These are phyloP conservation scores for Protonibea diacanthus DNA, from an alignment of 2,797 vertebrate species.

Conservation along the genomic window DNA sequence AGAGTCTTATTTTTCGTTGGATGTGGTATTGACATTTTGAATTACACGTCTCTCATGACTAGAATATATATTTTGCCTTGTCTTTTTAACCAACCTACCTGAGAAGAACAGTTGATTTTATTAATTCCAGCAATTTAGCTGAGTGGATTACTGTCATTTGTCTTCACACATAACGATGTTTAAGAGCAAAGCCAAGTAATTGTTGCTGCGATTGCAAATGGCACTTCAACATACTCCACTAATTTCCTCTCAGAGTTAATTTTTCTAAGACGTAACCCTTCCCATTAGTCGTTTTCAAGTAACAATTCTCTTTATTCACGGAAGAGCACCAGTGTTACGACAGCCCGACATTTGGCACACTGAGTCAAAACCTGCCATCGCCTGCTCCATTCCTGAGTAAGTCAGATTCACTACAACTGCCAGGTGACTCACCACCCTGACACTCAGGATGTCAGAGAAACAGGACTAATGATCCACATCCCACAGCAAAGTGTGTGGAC, in stretches of 20 bases:
- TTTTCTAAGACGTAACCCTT: neutral
- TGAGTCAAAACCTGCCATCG: constrained; percentile 38
- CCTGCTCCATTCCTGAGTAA: constrained; percentile 20
- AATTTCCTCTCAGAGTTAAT: neutral
- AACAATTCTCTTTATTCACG: constrained; percentile 4
- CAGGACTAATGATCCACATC: constrained; percentile 51
- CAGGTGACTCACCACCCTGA: constrained; percentile 53
- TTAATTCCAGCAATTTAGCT: neutral
- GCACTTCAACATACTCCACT: neutral
- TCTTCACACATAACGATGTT: neutral
- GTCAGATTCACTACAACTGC: constrained; percentile 41
- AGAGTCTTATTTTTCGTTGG: neutral
- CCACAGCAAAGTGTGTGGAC: constrained; percentile 14
- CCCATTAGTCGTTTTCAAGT: neutral
- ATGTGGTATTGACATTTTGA: neutral
- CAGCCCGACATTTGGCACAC: constrained; percentile 31
- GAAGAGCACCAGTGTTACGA: neutral
- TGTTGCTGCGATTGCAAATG: neutral
- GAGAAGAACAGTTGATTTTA: neutral
- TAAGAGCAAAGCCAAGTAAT: neutral
- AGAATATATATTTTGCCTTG: neutral
- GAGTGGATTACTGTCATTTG: neutral
- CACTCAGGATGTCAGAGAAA: constrained; percentile 52
- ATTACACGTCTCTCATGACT: neutral
- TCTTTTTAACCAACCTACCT: neutral